Evolutionary conservation across 2,888 invertebrate species (phyloP).

Genomic region (Tetramorium bicarinatum): DNA sequence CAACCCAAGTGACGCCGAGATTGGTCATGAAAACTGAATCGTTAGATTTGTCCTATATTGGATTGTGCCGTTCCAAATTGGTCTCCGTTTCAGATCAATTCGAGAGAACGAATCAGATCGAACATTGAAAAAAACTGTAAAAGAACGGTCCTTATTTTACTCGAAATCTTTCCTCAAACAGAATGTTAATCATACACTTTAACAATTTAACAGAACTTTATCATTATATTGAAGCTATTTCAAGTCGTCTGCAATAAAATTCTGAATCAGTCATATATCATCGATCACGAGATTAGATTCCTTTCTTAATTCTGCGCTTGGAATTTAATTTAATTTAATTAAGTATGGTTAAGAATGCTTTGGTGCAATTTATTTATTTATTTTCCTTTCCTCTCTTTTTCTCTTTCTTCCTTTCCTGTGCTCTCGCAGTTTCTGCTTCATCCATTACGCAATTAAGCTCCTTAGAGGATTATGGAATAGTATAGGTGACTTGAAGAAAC

Average conservation of each 20-base stretch:
- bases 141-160: background rate
- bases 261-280: background rate
- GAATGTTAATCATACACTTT: background rate
- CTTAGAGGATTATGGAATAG: background rate
- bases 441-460: slow-evolving; percentile 21
- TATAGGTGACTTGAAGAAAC: slow-evolving; percentile 15
- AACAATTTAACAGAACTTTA: background rate
- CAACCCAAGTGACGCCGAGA: slow-evolving; percentile 13
- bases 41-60: slow-evolving; percentile 14
- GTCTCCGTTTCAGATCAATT: slow-evolving; percentile 13
- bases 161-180: background rate
- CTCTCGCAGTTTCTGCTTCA: background rate
- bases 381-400: background rate
- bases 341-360: background rate
- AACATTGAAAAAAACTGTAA: background rate
- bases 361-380: background rate
- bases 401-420: background rate
- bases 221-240: background rate
- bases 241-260: background rate
- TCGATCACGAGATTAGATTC: background rate
- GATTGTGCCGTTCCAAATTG: background rate
- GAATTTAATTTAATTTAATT: background rate
- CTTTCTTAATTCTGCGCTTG: background rate
- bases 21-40: slow-evolving; percentile 27
- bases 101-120: background rate